Percentiles rank a stretch among this genome's conserved stretches.
Evolutionary conservation across 2,888 invertebrate species (phyloP).

Genomic region (Rhimphoctona megacephalus): DNA sequence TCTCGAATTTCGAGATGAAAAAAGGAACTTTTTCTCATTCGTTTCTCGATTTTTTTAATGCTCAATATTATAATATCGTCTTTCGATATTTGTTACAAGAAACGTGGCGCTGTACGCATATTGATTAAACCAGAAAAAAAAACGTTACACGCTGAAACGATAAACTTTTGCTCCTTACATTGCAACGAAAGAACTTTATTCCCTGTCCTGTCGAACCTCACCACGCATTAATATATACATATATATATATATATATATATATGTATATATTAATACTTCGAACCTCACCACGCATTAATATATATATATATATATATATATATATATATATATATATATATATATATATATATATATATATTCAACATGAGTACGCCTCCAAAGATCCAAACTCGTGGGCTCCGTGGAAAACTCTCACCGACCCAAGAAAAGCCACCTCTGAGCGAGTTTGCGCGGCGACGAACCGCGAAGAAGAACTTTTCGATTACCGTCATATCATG

Average conservation of each 20-base stretch:
- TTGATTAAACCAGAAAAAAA: not conserved
- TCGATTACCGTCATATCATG: conserved; percentile 42
- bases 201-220: conserved; percentile 22
- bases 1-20: not conserved
- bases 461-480: conserved; percentile 41
- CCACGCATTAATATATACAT: conserved; percentile 8
- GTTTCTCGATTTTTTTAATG: not conserved
- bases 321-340: too few species aligned
- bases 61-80: not conserved
- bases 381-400: conserved; percentile 12
- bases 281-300: conserved; percentile 6
- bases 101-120: conserved; percentile 1
- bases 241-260: too few species aligned
- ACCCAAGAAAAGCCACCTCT: not conserved
- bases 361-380: not conserved
- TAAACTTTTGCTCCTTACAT: conserved; percentile 30
- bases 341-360: not conserved
- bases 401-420: conserved; percentile 13
- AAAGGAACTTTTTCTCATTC: not conserved
- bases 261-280: too few species aligned
- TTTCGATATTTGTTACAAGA: not conserved
- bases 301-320: conserved; percentile 12
- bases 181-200: conserved; percentile 40
- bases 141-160: conserved; percentile 4
- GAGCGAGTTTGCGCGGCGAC: conserved; percentile 12